Evolutionary conservation across 2,888 invertebrate species (phyloP).

Genomic region (Drosophila borealis): DNA sequence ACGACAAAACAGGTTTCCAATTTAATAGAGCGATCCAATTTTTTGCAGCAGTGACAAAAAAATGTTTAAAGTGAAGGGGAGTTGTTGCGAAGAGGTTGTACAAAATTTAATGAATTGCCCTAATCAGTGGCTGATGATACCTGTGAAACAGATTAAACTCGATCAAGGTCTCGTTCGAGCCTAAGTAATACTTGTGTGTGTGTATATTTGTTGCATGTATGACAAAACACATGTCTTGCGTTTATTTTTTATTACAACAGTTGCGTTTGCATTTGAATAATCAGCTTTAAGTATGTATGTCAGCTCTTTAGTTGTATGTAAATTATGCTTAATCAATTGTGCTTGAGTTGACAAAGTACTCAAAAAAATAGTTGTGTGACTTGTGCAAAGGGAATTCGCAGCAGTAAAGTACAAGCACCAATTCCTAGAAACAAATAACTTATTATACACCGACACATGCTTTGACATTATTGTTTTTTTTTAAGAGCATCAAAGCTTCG

Average conservation of each 20-base stretch:
- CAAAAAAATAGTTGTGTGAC: not conserved
- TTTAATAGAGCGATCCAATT: slow-evolving; percentile 29
- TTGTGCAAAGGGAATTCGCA: not conserved
- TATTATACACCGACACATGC: not conserved
- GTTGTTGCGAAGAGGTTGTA: slow-evolving; percentile 25
- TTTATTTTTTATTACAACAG: slow-evolving; percentile 6
- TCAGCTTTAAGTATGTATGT: slow-evolving; percentile 8
- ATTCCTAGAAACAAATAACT: not conserved
- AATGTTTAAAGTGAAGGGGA: slow-evolving; percentile 28
- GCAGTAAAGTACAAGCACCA: not conserved
- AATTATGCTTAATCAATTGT: slow-evolving; percentile 2
- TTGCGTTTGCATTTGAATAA: slow-evolving; percentile 46
- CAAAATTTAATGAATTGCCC: slow-evolving; percentile 43
- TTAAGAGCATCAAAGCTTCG: not conserved
- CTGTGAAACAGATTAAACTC: slow-evolving; percentile 47
- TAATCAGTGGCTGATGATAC: slow-evolving; percentile 57
- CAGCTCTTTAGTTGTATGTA: not conserved
- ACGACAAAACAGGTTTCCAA: slow-evolving; percentile 43
- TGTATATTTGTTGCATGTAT: slow-evolving; percentile 9
- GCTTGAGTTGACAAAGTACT: not conserved
- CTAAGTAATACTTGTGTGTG: slow-evolving; percentile 1
- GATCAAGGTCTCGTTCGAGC: slow-evolving; percentile 60
- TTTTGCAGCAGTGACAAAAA: slow-evolving; percentile 17
- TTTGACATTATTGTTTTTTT: not conserved
- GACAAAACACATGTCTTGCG: slow-evolving; percentile 14